These are phyloP conservation scores for Euura saliciscinereae DNA, from an alignment of 1,140 invertebrate species.

Conservation along the genomic window DNA sequence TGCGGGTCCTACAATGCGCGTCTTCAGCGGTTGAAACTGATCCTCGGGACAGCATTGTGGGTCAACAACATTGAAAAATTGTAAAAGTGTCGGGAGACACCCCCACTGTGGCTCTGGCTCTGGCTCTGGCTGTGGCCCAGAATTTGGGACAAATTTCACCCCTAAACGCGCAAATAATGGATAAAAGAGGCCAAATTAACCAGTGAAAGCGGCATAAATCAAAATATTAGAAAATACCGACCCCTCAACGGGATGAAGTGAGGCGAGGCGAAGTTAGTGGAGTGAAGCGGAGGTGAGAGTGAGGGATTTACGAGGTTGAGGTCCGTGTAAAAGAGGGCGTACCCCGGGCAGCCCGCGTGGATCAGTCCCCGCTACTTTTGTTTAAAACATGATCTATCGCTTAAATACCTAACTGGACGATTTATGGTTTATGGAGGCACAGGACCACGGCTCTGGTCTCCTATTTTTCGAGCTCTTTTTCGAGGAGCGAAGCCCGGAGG, in stretches of 20 bases:
- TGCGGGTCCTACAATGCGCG: neutral
- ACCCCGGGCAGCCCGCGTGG: constrained; percentile 23
- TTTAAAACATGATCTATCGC: constrained; percentile 59
- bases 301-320: constrained; percentile 54
- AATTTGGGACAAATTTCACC: constrained; percentile 48
- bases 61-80: neutral
- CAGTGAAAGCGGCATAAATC: constrained; percentile 56
- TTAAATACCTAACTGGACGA: constrained; percentile 52
- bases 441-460: constrained; percentile 26
- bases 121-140: neutral
- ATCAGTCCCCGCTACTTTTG: constrained; percentile 40
- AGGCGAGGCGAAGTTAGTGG: constrained; percentile 1
- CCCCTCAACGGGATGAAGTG: constrained; percentile 7
- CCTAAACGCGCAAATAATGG: constrained; percentile 54
- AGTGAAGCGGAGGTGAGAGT: constrained; percentile 30
- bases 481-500: constrained; percentile 1
- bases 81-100: neutral
- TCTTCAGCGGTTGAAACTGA: neutral
- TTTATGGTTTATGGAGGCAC: constrained; percentile 42
- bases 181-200: constrained; percentile 52
- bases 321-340: constrained; percentile 35
- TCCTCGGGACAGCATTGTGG: constrained; percentile 6
- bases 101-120: neutral
- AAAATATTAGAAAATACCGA: constrained; percentile 56
- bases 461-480: constrained; percentile 16